Evolutionary conservation across 1,140 invertebrate genomes (phyloP).

Genomic region (Stenopsyche tienmushanensis): DNA sequence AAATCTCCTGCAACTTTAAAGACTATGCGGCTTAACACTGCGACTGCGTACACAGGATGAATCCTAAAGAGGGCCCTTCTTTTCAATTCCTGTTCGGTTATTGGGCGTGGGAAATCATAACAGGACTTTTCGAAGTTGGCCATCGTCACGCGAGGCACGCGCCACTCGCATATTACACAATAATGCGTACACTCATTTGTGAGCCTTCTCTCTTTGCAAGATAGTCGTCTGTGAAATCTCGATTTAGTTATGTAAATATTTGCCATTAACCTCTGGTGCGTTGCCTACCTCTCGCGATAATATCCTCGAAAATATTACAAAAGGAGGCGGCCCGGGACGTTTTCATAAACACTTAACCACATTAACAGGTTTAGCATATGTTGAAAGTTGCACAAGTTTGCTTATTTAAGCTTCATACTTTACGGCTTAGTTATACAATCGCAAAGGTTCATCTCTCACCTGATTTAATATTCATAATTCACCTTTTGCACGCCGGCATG

Average conservation of each 20-base stretch:
- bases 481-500: no score
- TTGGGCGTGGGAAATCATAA: no score
- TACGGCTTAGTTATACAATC: neutral
- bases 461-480: no score
- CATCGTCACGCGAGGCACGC: neutral
- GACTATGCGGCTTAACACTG: no score
- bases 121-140: no score
- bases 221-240: neutral
- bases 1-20: no score
- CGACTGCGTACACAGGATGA: no score
- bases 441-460: neutral
- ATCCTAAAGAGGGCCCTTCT: no score
- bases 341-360: neutral
- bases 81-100: no score
- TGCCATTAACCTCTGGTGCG: neutral
- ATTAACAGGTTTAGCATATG: neutral
- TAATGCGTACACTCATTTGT: neutral
- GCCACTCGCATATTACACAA: neutral
- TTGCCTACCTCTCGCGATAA: neutral
- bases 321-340: neutral
- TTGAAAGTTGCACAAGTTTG: neutral
- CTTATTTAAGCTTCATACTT: neutral
- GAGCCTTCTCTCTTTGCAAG: neutral
- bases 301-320: no score
- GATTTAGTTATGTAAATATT: neutral